These are phyloP conservation scores for Podarcis lilfordi DNA, from an alignment of 2,797 vertebrate species.

Conservation along the genomic window DNA sequence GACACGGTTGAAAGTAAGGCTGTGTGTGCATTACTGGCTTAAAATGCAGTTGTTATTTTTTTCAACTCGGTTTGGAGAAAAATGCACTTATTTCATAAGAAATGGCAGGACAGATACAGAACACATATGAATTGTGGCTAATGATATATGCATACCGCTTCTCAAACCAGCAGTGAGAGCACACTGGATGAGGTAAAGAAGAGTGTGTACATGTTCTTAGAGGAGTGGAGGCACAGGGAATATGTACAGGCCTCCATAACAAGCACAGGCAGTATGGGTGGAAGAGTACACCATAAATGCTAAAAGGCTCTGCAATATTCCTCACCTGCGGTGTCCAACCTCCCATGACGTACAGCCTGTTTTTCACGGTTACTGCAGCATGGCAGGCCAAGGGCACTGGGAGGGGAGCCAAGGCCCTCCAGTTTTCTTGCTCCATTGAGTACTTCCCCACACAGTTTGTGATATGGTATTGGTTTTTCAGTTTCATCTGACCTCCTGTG, in stretches of 20 bases:
- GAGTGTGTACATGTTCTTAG: too few relatives aligned
- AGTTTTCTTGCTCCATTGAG: constrained; percentile 86
- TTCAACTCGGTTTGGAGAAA: too few relatives aligned
- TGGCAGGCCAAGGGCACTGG: constrained; percentile 92
- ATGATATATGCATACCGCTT: too few relatives aligned
- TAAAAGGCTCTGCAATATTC: neutral
- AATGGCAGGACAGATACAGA: too few relatives aligned
- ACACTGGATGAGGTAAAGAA: too few relatives aligned
- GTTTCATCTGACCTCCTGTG: constrained; percentile 94
- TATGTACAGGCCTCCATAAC: neutral
- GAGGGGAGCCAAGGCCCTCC: constrained; percentile 89
- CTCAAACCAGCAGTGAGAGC: too few relatives aligned
- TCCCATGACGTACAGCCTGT: constrained; percentile 90
- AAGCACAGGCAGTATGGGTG: neutral
- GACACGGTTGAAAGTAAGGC: too few relatives aligned
- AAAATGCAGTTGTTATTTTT: too few relatives aligned
- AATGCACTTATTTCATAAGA: too few relatives aligned
- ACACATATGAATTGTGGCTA: too few relatives aligned
- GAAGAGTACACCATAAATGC: neutral
- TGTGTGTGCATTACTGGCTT: too few relatives aligned
- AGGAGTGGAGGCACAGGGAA: too few relatives aligned
- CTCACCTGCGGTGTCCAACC: constrained; percentile 96
- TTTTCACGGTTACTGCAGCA: constrained; percentile 83
- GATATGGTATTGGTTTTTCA: constrained; percentile 91
- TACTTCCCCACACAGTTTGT: constrained; percentile 94